Evolutionary conservation across 2,113 vertebrate species (phyloP).

Genomic region (Ciconia maguari): DNA sequence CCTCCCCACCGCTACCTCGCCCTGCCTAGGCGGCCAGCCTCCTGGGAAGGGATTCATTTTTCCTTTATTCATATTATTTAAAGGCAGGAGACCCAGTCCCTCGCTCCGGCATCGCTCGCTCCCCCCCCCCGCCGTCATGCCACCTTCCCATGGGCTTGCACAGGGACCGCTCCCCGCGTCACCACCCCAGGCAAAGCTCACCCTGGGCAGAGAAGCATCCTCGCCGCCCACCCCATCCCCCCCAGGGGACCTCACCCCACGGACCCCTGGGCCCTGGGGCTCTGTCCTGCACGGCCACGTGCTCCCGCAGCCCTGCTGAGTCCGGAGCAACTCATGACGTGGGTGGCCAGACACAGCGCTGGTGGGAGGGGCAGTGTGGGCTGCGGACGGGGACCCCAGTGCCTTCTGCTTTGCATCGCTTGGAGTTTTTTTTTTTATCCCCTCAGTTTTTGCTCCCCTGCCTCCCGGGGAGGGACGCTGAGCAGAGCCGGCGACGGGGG

Average conservation of each 20-base stretch:
- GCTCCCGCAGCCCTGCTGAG: background rate
- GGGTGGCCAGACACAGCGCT: fast-evolving
- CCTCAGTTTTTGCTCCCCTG: background rate
- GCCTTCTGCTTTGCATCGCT: background rate
- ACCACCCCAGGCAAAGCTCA: background rate
- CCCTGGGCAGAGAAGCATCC: background rate
- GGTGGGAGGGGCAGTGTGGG: background rate
- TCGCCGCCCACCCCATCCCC: fast-evolving
- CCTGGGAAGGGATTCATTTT: background rate
- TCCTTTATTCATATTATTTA: constrained; percentile 39
- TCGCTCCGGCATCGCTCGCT: fast-evolving
- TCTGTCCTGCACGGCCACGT: background rate
- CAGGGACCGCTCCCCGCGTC: background rate
- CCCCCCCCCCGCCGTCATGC: background rate
- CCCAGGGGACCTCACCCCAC: background rate
- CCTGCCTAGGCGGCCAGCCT: background rate
- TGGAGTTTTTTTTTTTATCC: background rate
- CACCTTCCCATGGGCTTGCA: background rate
- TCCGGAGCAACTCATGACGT: fast-evolving
- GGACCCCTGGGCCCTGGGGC: background rate
- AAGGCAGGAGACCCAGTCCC: background rate
- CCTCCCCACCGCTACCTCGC: background rate
- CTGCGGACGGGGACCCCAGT: background rate
- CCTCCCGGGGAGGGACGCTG: background rate
- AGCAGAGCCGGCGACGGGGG: fast-evolving